Evolutionary conservation across 37 sponge, comb jelly and placozoan species (phyloP).

Genomic region (Corticium candelabrum): DNA sequence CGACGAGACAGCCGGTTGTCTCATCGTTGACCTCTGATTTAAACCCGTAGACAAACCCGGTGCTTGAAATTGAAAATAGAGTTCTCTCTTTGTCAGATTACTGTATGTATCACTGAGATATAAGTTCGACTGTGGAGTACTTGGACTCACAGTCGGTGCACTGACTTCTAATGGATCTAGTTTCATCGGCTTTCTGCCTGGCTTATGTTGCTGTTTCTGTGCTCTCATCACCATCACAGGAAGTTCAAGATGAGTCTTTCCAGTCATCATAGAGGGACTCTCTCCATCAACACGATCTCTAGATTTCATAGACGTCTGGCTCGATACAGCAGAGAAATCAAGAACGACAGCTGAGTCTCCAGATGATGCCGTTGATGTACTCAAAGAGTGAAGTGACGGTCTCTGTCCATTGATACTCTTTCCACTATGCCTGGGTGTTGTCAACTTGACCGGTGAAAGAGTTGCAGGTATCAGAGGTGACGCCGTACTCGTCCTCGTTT

Average conservation of each 20-base stretch:
- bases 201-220: no score
- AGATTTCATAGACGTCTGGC: neutral
- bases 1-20: no score
- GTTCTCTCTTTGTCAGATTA: neutral
- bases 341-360: neutral
- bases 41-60: neutral
- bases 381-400: neutral
- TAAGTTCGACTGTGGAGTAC: neutral
- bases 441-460: neutral
- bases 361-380: neutral
- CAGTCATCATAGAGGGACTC: neutral
- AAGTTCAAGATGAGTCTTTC: neutral
- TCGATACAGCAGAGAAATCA: neutral
- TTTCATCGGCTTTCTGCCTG: neutral
- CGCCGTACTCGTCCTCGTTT: neutral
- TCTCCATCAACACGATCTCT: neutral
- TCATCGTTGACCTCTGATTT: no score
- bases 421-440: neutral
- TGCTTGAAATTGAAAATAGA: neutral
- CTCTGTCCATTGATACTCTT: neutral
- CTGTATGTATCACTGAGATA: neutral
- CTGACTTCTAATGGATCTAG: neutral
- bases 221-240: no score
- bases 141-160: neutral
- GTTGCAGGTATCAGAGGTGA: neutral